Evolutionary conservation across 2,888 invertebrate genomes (phyloP).

Genomic region (Prosapia bicincta): DNA sequence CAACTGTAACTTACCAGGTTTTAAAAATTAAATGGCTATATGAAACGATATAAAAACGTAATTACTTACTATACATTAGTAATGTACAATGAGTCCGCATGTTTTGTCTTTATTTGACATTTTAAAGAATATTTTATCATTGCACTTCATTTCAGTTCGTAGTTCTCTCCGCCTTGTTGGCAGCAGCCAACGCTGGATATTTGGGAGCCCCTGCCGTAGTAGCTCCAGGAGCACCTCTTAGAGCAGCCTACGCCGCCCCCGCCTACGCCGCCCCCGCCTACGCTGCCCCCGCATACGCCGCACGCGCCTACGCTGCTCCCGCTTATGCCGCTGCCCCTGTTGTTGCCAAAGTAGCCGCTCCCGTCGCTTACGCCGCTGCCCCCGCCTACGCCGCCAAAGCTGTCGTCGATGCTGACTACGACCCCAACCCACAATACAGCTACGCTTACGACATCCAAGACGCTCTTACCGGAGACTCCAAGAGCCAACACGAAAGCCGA

Average conservation of each 20-base stretch:
- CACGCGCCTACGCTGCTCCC: slow-evolving; percentile 30
- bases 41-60: too few species aligned
- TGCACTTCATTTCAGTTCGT: slow-evolving; percentile 6
- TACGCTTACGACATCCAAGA: slow-evolving; percentile 40
- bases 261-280: slow-evolving; percentile 28
- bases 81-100: too few species aligned
- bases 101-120: too few species aligned
- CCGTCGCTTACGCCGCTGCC: slow-evolving; percentile 42
- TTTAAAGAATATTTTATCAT: too few species aligned
- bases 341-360: slow-evolving; percentile 42
- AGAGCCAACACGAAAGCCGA: slow-evolving; percentile 39
- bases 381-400: slow-evolving; percentile 45
- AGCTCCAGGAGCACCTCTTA: slow-evolving; percentile 35
- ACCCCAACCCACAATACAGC: slow-evolving; percentile 40
- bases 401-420: slow-evolving; percentile 37
- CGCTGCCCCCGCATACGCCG: slow-evolving; percentile 45
- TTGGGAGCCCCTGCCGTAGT: slow-evolving; percentile 36
- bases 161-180: slow-evolving; percentile 45
- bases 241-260: slow-evolving; percentile 31
- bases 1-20: too few species aligned
- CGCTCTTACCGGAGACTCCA: slow-evolving; percentile 40
- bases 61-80: too few species aligned
- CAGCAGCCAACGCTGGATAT: slow-evolving; percentile 33
- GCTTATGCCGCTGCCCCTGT: slow-evolving; percentile 20
- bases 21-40: too few species aligned